Evolutionary conservation across 2,797 vertebrate genomes (phyloP).

Genomic region (Picus viridis): DNA sequence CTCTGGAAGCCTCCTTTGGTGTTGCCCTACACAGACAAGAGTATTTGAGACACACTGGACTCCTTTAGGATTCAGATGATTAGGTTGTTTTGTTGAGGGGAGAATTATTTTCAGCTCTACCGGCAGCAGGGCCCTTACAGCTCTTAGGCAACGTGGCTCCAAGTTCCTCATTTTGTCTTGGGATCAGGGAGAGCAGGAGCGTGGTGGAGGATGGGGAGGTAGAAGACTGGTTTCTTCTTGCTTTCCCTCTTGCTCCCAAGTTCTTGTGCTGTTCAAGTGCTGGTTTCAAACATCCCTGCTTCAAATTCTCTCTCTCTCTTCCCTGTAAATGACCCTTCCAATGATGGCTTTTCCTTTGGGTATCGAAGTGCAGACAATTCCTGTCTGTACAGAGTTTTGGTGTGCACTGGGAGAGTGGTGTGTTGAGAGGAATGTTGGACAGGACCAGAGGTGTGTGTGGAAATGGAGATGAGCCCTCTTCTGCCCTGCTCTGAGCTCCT

Average conservation of each 20-base stretch:
- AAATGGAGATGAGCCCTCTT: rapidly evolving
- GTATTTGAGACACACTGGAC: background rate
- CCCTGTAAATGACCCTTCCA: background rate
- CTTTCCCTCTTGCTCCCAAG: background rate
- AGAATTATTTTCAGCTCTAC: background rate
- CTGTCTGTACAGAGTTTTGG: background rate
- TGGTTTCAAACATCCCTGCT: background rate
- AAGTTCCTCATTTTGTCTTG: background rate
- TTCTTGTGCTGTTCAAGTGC: background rate
- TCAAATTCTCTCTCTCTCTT: background rate
- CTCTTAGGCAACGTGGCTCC: background rate
- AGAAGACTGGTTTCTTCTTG: background rate
- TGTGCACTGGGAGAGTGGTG: rapidly evolving
- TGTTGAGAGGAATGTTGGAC: rapidly evolving
- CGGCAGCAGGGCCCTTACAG: background rate
- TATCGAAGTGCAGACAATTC: background rate
- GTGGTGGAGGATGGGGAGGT: background rate
- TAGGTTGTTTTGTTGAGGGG: background rate
- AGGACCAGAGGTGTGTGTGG: background rate
- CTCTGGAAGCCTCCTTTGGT: background rate
- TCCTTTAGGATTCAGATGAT: background rate
- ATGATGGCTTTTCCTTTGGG: background rate
- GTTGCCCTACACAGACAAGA: background rate
- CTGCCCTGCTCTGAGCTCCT: background rate
- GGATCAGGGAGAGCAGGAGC: background rate